Evolutionary conservation across 2,888 invertebrate species (phyloP), one percentile per base, ranked within the genome.

Genomic region (Torymus tubicola): DNA sequence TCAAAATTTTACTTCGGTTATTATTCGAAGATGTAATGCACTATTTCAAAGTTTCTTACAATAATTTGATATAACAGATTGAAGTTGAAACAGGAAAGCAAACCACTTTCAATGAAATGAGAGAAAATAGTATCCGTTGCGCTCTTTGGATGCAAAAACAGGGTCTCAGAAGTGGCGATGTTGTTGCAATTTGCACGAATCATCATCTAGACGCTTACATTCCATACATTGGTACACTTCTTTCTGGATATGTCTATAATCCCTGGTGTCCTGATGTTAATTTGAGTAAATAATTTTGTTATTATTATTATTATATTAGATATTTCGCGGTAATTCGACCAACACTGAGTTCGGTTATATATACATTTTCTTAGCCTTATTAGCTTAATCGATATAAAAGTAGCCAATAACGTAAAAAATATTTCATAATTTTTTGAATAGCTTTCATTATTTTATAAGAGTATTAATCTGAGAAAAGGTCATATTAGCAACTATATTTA

Each of bases 81-180:
- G 87, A 88, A 12, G 84, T 80, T 0, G 14, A 76, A 5, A 87
- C 87, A 3, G 86, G 82, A 2, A 18, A 78, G n/a, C 55, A 83
- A 24, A 84, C 86, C 0, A 87, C 86, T 0, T 88, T 83, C 16
- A 76, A 16, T 1, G 78, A 86, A 12, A 85, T 90, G 82, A 67
- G 60, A 61, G 86, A 87, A 8, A 83, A 85, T 11, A 83, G 81
- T 13, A 80, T 87, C 2, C 87, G 87, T 75, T 90, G 89, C 52
- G 87, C 88, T 0, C 67, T 88, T 5, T 90, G 89, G 89, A 10
- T 89, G 76, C 84, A 81, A 64, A 84, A 86, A 16, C 82, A 87
- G 69, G 86, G 87, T 0, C 60, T 89, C 3, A 63, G 73, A 31
- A 67, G 75, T 0, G 84, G 83, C 1, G 89, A 90, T 52, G 77